A percentile compares a stretch with the other conserved stretches of the same genome.
Conservation (phyloP, 2,888 invertebrate genomes). For the Pterostichus madidus region DNA sequence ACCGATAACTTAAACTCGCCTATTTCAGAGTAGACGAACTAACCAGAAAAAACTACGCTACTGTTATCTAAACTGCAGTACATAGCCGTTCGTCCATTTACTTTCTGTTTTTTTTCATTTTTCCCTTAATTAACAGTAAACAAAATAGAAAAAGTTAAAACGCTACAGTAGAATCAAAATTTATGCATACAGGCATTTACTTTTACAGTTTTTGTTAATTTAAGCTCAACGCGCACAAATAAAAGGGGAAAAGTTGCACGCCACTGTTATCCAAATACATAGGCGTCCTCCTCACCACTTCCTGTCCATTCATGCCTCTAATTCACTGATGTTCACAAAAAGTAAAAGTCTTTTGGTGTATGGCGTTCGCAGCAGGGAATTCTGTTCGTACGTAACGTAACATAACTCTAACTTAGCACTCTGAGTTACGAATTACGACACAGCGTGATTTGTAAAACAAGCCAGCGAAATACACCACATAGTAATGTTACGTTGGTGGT, state of each 20-base stretch:
- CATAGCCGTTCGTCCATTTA: no score
- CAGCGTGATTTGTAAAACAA: conserved; percentile 11
- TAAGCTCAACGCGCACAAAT: not conserved
- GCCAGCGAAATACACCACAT: conserved; percentile 1
- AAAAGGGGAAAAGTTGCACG: not conserved
- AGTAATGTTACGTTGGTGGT: not conserved
- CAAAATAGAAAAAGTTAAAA: no score
- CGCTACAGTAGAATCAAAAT: no score
- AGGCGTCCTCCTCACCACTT: not conserved
- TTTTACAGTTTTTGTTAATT: no score
- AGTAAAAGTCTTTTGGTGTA: conserved; percentile 32
- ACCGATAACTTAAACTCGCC: no score
- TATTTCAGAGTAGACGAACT: no score
- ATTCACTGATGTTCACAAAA: conserved; percentile 35
- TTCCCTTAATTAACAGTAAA: no score
- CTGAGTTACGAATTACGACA: conserved; percentile 5
- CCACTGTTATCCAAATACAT: not conserved
- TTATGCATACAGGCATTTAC: no score
- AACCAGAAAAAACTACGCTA: no score
- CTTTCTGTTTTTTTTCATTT: no score
- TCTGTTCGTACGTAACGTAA: not conserved
- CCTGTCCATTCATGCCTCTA: conserved; percentile 12
- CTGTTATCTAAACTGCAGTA: no score
- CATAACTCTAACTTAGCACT: conserved; percentile 11
- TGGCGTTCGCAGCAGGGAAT: conserved; percentile 5